Evolutionary conservation across 1,140 invertebrate species (phyloP), one percentile per base, ranked within the genome.

Genomic region (Sitophilus oryzae): DNA sequence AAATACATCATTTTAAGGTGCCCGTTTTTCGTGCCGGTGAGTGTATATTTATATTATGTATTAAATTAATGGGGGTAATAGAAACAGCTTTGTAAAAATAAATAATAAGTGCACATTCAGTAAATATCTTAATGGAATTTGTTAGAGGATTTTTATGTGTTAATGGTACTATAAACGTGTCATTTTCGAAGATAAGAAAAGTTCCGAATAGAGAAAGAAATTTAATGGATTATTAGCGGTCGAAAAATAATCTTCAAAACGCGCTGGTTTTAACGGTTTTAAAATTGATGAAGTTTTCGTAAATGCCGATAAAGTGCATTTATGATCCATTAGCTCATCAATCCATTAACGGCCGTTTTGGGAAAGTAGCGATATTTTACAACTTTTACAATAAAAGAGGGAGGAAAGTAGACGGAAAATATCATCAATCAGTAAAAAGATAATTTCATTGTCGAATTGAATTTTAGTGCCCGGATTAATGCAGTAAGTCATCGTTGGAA

Each of bases 391-490:
- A 41, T 49, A 38, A 51, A 38, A 16, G 37, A 2, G 48, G 21
- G 35, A 11, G 35, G 20, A 34, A 16, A 36, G 30, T 35, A 49
- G 19, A 21, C 35, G 48, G 21, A 5, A 51, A 42, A 51, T 38
- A 41, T 37, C 48, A 51, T 51, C 50, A 52, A 52, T 52, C 50
- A 52, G 25, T 44, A 25, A 52, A 52, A 34, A 52, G 50, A 52
- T 44, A 43, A 52, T 52, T 40, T 42, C 40, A 35, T 23, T 30
- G 40, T 44, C 50, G 18, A 34, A 52, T 48, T 48, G 46, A 25
- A 52, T 52, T 52, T 30, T 52, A 21, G 22, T 42, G 40, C 50
- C 19, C 19, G 25, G 15, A 52, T 52, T 44, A 52, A 52, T 43
- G 21, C 25, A 16, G 16, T 44, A 43, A 38, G 50, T 52, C 50